Base-by-base conservation (phyloP, 2,888 invertebrate genomes). In the Pristionchus arcanus region DNA sequence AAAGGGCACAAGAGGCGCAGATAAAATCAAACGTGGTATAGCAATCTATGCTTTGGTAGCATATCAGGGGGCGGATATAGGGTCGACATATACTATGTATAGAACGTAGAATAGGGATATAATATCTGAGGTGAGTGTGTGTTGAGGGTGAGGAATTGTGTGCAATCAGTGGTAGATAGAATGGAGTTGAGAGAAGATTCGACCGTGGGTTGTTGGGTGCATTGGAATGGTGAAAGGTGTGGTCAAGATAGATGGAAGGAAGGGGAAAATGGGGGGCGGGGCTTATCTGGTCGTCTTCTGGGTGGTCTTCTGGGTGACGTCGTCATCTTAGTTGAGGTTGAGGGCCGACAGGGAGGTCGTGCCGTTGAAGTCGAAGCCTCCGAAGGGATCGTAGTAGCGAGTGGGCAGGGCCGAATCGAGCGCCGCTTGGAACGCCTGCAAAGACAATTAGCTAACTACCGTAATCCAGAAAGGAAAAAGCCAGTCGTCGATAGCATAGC, bases 331-430 rank as follows among this genome's bases (percentile, higher is more conserved):
- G 85, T 63, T 63, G 63, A 87, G 87, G 49, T 87, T 87, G 49
- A 87, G 66, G 11, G 42, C 66, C 21, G 66, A 37, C 34, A 87
- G 68, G 2, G 25, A 31, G 59, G 59, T 49, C 19, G 84, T 59
- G 25, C 68, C 87, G 68, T 87, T 87, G 87, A 68, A 49, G 68
- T 90, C 90, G 74, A 91, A 91, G n/a, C 93, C 93, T 34, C 93
- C 93, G 89, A 93, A 93, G 19, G 92, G 92, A 87, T 92, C 92
- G 77, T 93, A 93, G 87, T 92, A 93, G 21, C 92, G 91, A 21
- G 34, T 55, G 25, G 77, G 53, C 74, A 68, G 42, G 21, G 66
- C 85, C 16, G 85, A 42, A 16, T 87, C 87, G 19, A 88, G 55
- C 1, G 77, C 74, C 25, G 74, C 71, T 49, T 77, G 88, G 55